Evolutionary conservation across 2,113 vertebrate species (phyloP), one percentile per base, ranked within the genome.

Genomic region (Mustelus asterias): DNA sequence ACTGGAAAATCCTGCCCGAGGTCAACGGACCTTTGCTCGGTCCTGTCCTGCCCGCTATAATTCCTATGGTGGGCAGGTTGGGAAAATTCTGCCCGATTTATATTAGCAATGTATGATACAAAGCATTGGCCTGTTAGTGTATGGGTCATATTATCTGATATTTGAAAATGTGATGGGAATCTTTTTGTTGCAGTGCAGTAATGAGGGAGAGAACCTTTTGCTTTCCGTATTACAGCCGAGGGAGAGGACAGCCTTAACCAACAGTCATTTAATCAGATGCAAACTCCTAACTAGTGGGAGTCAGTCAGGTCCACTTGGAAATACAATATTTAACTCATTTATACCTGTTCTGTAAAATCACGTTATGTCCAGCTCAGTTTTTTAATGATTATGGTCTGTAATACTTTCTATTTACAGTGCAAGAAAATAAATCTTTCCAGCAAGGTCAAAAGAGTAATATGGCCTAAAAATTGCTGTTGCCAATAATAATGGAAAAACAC

Each of bases 361-460:
- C n/a, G 37, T 76, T 76, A 33, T 83, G 78, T 83, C 11, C n/a
- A 83, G 13, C 18, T 41, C n/a, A 80, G 80, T 83, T 41, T 83
- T 83, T 83, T 83, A 83, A 44, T 44, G 37, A 83, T 83, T 80
- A 41, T 16, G 20, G 80, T 44, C 37, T 83, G 80, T 1, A 83
- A 83, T 83, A 83, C 5, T 83, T 83, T 29, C 29, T 76, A 29
- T 76, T 76, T 83, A 6, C 37, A 41, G 80, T 41, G 22, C 80
- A 83, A 83, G 80, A 83, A 83, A 83, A 83, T 83, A 83, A 83
- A 83, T 83, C n/a, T 83, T 83, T 83, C 22, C 80, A 18, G 41
- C 37, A 83, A 37, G 80, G 80, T 44, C 80, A 83, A 41, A 76
- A 83, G 80, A 83, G 37, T 83, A 41, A 41, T 44, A 41, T 41